phyloP scores from a whole-genome alignment of 2,113 vertebrate genomes.

The Onychorhynchus coronatus region DNA sequence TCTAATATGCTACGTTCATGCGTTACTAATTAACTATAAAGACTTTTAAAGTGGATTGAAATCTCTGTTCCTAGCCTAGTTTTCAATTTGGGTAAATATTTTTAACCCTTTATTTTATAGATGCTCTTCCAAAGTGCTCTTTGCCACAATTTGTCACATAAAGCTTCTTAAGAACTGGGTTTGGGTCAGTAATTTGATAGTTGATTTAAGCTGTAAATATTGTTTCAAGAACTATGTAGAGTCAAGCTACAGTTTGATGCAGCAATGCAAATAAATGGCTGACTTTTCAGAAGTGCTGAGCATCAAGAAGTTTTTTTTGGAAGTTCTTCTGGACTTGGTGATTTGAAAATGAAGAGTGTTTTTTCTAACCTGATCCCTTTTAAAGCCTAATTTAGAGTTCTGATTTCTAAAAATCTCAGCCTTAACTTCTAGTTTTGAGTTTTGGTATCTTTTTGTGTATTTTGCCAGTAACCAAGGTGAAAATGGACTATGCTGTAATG shows the following conservation, averaged over 20 bases:
- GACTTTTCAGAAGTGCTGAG: neutral
- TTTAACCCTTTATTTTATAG: neutral
- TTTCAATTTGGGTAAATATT: neutral
- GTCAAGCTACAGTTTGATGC: neutral
- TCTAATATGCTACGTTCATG: neutral
- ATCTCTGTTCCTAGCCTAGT: neutral
- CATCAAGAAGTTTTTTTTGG: rapidly evolving
- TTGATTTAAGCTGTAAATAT: neutral
- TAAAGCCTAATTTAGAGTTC: neutral
- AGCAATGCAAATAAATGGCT: neutral
- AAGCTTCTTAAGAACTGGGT: neutral
- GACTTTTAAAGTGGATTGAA: neutral
- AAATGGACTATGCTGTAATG: neutral
- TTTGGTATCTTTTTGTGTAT: neutral
- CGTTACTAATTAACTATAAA: neutral
- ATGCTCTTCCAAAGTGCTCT: neutral
- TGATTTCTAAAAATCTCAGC: neutral
- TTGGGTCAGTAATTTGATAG: neutral
- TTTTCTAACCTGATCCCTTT: neutral
- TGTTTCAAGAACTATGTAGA: neutral
- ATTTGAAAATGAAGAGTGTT: neutral
- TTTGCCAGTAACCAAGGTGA: neutral
- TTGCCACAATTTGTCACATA: neutral
- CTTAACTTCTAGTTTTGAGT: neutral
- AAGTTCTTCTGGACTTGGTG: neutral